Evolutionary conservation across 2,797 vertebrate genomes (phyloP).

Genomic region (Cichlasoma orientale): DNA sequence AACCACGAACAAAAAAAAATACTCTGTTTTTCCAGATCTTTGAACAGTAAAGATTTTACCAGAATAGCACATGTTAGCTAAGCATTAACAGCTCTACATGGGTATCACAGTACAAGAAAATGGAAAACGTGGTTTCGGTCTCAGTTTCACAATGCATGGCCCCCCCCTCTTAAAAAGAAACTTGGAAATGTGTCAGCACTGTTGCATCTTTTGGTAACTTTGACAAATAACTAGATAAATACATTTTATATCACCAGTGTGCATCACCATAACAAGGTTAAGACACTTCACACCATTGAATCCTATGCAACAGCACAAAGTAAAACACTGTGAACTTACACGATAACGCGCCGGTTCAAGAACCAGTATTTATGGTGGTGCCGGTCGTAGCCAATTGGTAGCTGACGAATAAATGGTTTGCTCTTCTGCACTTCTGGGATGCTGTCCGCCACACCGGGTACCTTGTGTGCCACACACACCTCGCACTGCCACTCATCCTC

Average conservation of each 20-base stretch:
- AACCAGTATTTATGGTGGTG: constrained; percentile 96
- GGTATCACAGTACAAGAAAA: background rate
- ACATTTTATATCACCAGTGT: background rate
- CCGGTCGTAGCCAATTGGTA: constrained; percentile 92
- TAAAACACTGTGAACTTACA: constrained; percentile 84
- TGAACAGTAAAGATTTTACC: background rate
- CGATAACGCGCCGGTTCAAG: constrained; percentile 90
- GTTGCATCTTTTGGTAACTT: background rate
- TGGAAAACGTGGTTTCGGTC: background rate
- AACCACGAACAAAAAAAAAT: background rate
- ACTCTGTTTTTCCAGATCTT: background rate
- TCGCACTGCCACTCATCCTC: constrained; percentile 99
- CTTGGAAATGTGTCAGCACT: background rate
- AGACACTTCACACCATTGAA: background rate
- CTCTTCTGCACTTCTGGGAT: constrained; percentile 94
- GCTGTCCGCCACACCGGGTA: constrained; percentile 93
- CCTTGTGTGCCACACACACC: constrained; percentile 94
- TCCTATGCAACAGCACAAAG: background rate
- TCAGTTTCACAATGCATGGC: background rate
- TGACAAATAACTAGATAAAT: background rate
- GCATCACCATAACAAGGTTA: background rate
- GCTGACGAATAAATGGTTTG: constrained; percentile 92
- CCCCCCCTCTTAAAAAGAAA: background rate
- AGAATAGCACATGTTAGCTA: background rate
- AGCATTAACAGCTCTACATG: background rate